These are phyloP conservation scores for Poecilia gillii DNA, from an alignment of 2,797 vertebrate species.

Conservation along the genomic window DNA sequence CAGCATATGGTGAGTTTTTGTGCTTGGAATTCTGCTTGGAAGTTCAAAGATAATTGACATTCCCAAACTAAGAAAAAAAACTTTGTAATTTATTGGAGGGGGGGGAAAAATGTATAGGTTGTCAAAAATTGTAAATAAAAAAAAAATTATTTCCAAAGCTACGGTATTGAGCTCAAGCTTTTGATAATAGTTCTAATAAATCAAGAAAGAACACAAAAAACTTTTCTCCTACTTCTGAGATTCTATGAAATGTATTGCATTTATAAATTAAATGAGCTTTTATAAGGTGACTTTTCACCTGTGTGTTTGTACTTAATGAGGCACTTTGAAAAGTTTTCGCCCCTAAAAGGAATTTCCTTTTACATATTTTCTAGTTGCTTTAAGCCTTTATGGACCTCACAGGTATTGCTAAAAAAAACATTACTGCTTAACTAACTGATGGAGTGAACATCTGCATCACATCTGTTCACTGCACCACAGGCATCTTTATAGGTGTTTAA, in stretches of 20 bases:
- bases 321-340: not conserved
- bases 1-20: not conserved
- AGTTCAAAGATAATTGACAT: too few relatives aligned
- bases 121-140: not conserved
- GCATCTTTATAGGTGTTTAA: constrained; percentile 4
- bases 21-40: too few relatives aligned
- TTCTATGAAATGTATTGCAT: not conserved
- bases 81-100: too few relatives aligned
- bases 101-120: not conserved
- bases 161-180: not conserved
- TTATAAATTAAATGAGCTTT: not conserved
- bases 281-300: not conserved
- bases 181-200: not conserved
- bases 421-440: constrained; percentile 15
- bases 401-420: not conserved
- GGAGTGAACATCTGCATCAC: constrained; percentile 52
- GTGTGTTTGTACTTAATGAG: not conserved
- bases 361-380: not conserved
- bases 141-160: not conserved
- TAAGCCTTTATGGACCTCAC: not conserved
- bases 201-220: not conserved
- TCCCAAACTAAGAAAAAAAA: not conserved
- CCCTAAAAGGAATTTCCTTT: not conserved
- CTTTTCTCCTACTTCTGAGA: not conserved
- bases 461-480: constrained; percentile 35